A percentile compares a stretch with the other conserved stretches of the same genome.
phyloP scores from a whole-genome alignment of 2,888 invertebrate genomes.

The Scaeva pyrastri region DNA sequence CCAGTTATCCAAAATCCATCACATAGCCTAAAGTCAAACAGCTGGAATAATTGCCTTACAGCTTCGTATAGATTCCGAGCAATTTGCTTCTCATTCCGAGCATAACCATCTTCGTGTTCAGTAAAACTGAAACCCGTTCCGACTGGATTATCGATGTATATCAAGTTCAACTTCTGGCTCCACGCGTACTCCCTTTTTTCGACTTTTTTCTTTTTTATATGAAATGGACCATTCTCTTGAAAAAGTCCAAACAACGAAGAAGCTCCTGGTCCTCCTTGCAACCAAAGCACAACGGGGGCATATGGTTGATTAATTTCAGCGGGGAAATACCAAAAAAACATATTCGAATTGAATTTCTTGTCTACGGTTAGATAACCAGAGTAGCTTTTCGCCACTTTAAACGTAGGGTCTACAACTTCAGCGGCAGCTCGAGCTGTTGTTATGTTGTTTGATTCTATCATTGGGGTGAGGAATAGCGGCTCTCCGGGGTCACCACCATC shows the following conservation, averaged over 20 bases:
- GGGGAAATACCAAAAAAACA: conserved; percentile 97
- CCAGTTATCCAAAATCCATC: conserved; percentile 95
- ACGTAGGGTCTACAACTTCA: conserved; percentile 80
- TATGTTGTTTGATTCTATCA: conserved; percentile 81
- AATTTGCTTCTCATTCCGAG: conserved; percentile 91
- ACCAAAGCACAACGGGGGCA: conserved; percentile 92
- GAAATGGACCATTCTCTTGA: conserved; percentile 92
- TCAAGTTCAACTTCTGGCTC: conserved; percentile 90
- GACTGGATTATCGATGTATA: conserved; percentile 97
- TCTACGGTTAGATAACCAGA: conserved; percentile 92
- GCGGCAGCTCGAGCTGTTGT: conserved; percentile 83
- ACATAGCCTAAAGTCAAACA: conserved; percentile 90
- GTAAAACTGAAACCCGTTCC: conserved; percentile 97
- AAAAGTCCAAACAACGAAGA: conserved; percentile 92
- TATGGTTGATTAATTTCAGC: conserved; percentile 85
- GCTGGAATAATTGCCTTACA: conserved; percentile 91
- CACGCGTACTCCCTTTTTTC: conserved; percentile 89
- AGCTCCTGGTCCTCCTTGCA: conserved; percentile 94
- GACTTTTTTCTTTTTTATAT: conserved; percentile 84
- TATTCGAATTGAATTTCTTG: conserved; percentile 89
- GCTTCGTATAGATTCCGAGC: conserved; percentile 91
- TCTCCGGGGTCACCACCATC: conserved; percentile 83
- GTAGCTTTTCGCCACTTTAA: conserved; percentile 84
- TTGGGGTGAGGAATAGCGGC: conserved; percentile 83
- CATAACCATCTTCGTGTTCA: conserved; percentile 89